Percentiles rank a stretch among this genome's conserved stretches.
These are phyloP conservation scores for Gobio gobio DNA, from an alignment of 2,113 vertebrate genomes.

Conservation along the genomic window DNA sequence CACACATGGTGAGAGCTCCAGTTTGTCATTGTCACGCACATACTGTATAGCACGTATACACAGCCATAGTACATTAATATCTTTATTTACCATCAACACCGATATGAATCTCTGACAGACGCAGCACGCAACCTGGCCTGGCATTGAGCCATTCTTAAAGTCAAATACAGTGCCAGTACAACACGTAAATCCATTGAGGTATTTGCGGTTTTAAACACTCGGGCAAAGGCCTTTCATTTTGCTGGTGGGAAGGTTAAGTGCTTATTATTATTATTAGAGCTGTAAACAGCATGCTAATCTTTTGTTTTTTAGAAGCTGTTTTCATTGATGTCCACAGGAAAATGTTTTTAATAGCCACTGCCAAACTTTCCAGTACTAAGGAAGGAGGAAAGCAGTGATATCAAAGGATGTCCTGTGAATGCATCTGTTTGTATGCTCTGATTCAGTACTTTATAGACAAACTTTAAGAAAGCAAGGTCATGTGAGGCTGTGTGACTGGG, in stretches of 20 bases:
- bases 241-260: slow-evolving; percentile 22
- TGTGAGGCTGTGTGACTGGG: slow-evolving; percentile 40
- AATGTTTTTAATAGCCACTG: background rate
- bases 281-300: background rate
- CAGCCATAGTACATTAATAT: slow-evolving; percentile 17
- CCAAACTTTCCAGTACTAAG: background rate
- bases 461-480: slow-evolving; percentile 47
- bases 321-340: background rate
- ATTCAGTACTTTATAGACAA: background rate
- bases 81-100: slow-evolving; percentile 57
- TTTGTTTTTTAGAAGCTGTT: slow-evolving; percentile 24
- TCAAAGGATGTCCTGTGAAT: slow-evolving; percentile 32
- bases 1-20: background rate
- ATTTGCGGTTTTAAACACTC: background rate
- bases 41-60: background rate
- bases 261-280: background rate
- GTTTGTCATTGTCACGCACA: background rate
- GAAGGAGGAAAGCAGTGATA: slow-evolving; percentile 19
- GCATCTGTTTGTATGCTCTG: background rate
- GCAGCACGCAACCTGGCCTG: slow-evolving; percentile 72
- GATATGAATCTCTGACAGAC: slow-evolving; percentile 73
- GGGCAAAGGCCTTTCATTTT: background rate
- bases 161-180: slow-evolving; percentile 23
- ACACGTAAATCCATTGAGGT: background rate
- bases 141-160: slow-evolving; percentile 61